These are phyloP conservation scores for Phoxinus phoxinus DNA, from an alignment of 2,113 vertebrate species.

Conservation along the genomic window DNA sequence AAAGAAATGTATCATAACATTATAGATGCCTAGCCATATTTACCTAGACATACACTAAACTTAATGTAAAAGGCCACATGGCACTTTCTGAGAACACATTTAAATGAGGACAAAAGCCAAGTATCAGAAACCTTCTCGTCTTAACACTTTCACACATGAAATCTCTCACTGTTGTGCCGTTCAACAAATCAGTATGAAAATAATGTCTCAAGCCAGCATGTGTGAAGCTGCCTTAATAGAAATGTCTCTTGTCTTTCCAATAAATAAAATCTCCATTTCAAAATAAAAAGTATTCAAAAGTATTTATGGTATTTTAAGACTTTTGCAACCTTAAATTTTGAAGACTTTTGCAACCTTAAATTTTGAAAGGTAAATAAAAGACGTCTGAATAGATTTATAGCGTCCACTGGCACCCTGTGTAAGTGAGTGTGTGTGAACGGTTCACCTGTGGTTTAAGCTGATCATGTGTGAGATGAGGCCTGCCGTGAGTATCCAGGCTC, in stretches of 20 bases:
- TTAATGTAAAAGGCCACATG: not conserved
- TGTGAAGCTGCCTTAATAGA: not conserved
- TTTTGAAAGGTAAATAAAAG: not conserved
- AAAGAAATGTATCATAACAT: too few relatives aligned
- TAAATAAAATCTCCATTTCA: not conserved
- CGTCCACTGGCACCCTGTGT: not conserved
- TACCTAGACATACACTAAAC: not conserved
- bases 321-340: not conserved
- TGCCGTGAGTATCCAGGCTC: slow-evolving; percentile 83
- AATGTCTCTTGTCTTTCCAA: not conserved
- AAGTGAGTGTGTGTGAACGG: slow-evolving; percentile 70
- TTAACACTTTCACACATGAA: not conserved
- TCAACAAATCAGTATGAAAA: not conserved
- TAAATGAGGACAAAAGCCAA: not conserved
- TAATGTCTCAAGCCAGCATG: not conserved
- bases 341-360: not conserved
- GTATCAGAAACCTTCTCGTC: not conserved
- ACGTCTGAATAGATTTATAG: not conserved
- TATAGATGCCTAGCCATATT: not conserved
- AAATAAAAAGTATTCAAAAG: not conserved
- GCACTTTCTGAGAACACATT: not conserved
- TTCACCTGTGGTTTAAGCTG: slow-evolving; percentile 87
- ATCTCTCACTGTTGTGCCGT: not conserved
- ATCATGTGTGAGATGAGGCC: slow-evolving; percentile 79
- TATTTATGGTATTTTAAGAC: not conserved